Conservation (phyloP, 1,140 invertebrate species). For the Coelopa frigida region DNA sequence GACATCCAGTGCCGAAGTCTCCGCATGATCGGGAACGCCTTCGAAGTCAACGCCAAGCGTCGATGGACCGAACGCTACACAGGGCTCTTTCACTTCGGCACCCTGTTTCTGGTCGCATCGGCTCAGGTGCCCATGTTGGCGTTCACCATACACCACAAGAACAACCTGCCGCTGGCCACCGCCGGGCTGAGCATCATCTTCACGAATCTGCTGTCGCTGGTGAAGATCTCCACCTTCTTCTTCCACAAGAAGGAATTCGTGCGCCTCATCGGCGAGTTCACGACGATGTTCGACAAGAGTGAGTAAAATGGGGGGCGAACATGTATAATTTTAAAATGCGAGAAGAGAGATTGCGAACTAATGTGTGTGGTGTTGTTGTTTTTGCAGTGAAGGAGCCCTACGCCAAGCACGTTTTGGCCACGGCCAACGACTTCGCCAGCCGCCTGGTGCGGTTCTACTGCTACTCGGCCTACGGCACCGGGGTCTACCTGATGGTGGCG, state of each 20-base stretch:
- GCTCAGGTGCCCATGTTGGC: slow-evolving; percentile 32
- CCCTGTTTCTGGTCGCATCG: slow-evolving; percentile 26
- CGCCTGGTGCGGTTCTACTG: slow-evolving; percentile 25
- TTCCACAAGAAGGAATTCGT: slow-evolving; percentile 24
- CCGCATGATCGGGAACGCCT: no score
- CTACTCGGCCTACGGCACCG: slow-evolving; percentile 25
- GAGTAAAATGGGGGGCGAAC: slow-evolving; percentile 15
- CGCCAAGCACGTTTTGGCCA: slow-evolving; percentile 7
- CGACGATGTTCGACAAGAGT: slow-evolving; percentile 27
- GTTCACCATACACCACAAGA: slow-evolving; percentile 24
- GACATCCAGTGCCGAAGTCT: no score
- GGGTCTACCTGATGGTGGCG: slow-evolving; percentile 30
- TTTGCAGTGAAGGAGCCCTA: slow-evolving; percentile 6
- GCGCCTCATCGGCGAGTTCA: slow-evolving; percentile 26
- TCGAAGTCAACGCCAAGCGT: no score
- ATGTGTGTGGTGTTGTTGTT: no score
- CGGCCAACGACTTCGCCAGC: slow-evolving; percentile 23
- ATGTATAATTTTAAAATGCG: neutral
- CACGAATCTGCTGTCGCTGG: slow-evolving; percentile 32
- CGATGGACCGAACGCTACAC: no score
- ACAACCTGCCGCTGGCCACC: slow-evolving; percentile 30
- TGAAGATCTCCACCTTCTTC: slow-evolving; percentile 34
- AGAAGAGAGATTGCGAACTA: no score
- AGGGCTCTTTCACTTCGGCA: no score
- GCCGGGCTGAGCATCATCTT: slow-evolving; percentile 31